phyloP scores from a whole-genome alignment of 2,113 vertebrate species.

The Nematolebias whitei region DNA sequence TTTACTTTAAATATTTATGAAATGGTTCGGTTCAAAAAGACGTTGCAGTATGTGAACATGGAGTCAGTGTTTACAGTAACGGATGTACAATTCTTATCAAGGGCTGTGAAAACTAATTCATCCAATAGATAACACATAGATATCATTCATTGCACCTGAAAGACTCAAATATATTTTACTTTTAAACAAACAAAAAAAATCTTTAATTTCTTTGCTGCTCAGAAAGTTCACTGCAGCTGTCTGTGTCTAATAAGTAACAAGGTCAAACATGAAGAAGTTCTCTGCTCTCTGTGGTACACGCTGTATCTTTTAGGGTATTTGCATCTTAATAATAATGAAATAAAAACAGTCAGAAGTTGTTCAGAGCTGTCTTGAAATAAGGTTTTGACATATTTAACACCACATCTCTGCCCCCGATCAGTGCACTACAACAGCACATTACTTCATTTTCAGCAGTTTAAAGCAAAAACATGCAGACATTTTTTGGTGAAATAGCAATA shows the following conservation, averaged over 20 bases:
- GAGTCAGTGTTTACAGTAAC: not conserved
- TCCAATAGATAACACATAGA: no score
- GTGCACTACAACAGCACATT: no score
- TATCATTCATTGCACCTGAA: not conserved
- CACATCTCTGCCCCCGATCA: no score
- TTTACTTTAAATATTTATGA: constrained; percentile 4
- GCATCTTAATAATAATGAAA: not conserved
- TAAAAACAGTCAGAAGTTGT: not conserved
- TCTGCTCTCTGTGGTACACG: constrained; percentile 51
- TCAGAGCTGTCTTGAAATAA: no score
- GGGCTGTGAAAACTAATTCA: no score
- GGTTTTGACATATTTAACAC: no score
- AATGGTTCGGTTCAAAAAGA: not conserved
- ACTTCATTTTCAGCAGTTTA: no score
- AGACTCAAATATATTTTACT: not conserved
- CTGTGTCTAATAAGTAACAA: constrained; percentile 30
- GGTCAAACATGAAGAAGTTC: constrained; percentile 56
- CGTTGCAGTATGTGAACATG: not conserved
- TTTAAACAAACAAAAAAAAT: not conserved
- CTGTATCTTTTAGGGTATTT: constrained; percentile 6
- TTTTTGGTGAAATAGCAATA: no score
- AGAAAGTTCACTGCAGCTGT: constrained; percentile 6
- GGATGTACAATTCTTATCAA: no score
- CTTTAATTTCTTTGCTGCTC: constrained; percentile 1
- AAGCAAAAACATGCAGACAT: no score